phyloP scores from a whole-genome alignment of 1,140 invertebrate genomes.

The Drosophila rufa region DNA sequence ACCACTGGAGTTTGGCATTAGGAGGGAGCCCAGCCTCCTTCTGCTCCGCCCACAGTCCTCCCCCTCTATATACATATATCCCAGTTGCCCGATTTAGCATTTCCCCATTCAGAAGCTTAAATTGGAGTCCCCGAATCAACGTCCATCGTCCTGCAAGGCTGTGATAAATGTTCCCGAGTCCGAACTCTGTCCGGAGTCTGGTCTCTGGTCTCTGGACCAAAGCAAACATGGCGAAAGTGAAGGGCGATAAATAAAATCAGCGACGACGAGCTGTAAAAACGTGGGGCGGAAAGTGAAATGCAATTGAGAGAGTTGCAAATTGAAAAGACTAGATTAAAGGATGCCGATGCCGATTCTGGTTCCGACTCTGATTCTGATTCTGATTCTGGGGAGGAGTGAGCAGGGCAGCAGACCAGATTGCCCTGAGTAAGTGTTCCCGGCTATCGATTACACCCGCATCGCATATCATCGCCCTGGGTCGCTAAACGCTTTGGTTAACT shows the following conservation, averaged over 20 bases:
- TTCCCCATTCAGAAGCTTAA: conserved; percentile 46
- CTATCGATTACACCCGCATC: conserved; percentile 6
- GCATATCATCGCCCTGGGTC: not conserved
- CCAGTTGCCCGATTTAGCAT: conserved; percentile 7
- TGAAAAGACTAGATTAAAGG: conserved; percentile 48
- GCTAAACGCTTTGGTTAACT: conserved; percentile 10
- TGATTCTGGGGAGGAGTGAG: not conserved
- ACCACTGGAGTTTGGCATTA: conserved; percentile 20
- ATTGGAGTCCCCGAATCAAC: conserved; percentile 52
- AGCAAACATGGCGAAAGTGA: conserved; percentile 45
- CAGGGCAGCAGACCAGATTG: not conserved
- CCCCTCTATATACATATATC: not conserved
- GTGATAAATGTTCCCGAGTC: conserved; percentile 52
- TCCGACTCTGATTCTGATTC: not conserved
- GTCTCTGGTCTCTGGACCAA: not conserved
- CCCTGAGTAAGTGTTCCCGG: conserved; percentile 9
- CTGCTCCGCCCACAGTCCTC: not conserved
- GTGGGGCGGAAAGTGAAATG: conserved; percentile 51
- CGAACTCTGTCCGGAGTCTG: not conserved
- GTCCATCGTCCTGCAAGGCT: conserved; percentile 9
- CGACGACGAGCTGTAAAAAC: conserved; percentile 41
- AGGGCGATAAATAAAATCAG: conserved; percentile 51
- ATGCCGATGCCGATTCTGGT: not conserved
- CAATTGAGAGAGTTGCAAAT: conserved; percentile 56
- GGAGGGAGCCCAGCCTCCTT: not conserved